phyloP scores from a whole-genome alignment of 2,888 invertebrate species.

The Sesamia inferens region DNA sequence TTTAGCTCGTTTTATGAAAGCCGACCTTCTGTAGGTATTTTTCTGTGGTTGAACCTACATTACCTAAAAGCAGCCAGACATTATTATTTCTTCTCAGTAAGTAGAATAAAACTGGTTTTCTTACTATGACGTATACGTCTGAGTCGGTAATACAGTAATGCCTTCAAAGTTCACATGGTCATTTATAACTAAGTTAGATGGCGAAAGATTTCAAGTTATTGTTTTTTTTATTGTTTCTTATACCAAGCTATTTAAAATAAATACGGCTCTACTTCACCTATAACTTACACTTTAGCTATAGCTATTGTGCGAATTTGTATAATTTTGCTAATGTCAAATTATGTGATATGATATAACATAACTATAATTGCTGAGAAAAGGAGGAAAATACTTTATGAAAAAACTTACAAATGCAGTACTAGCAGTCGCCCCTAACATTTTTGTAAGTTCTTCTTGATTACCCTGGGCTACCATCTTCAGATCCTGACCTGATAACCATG shows the following conservation, averaged over 20 bases:
- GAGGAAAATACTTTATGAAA: too few relatives aligned
- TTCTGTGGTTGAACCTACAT: not conserved
- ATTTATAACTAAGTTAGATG: slow-evolving; percentile 12
- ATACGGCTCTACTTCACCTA: not conserved
- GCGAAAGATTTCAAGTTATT: not conserved
- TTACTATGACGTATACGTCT: slow-evolving; percentile 25
- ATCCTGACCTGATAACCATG: too few relatives aligned
- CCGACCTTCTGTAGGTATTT: not conserved
- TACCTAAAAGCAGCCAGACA: slow-evolving; percentile 26
- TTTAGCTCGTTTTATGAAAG: not conserved
- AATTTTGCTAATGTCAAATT: too few relatives aligned
- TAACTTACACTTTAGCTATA: not conserved
- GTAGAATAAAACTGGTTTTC: slow-evolving; percentile 29
- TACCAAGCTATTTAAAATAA: not conserved
- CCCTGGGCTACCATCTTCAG: too few relatives aligned
- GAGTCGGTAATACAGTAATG: slow-evolving; percentile 4
- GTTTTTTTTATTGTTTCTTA: not conserved
- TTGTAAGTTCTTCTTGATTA: too few relatives aligned
- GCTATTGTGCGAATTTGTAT: too few relatives aligned
- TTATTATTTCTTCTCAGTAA: slow-evolving; percentile 10
- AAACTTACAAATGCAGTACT: too few relatives aligned
- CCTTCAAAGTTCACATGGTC: slow-evolving; percentile 23
- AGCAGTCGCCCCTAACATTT: too few relatives aligned
- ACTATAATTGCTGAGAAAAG: too few relatives aligned
- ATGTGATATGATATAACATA: too few relatives aligned